A percentile compares a stretch with the other conserved stretches of the same genome.
These are phyloP conservation scores for Augochlorella aurata DNA, from an alignment of 2,888 invertebrate genomes.

Conservation along the genomic window DNA sequence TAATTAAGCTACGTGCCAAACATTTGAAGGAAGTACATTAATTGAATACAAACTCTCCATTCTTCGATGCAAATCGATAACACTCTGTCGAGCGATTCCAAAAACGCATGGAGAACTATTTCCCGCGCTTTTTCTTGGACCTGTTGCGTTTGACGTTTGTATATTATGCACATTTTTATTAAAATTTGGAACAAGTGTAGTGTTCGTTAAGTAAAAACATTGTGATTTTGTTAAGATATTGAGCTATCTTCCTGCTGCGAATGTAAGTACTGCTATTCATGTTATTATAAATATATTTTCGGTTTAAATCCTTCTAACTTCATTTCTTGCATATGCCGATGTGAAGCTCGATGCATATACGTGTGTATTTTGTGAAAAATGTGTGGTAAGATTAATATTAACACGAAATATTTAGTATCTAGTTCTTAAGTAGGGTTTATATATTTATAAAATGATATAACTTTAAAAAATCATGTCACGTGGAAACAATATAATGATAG, in stretches of 20 bases:
- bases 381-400: background rate
- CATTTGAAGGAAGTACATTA: no score
- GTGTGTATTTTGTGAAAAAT: background rate
- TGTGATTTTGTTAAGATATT: background rate
- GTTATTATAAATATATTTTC: background rate
- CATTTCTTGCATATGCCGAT: conserved; percentile 2
- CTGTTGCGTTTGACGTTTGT: conserved; percentile 61
- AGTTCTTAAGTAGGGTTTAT: background rate
- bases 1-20: background rate
- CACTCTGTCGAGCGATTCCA: conserved; percentile 19
- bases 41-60: background rate
- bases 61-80: background rate
- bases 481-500: no score
- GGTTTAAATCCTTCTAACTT: conserved; percentile 30
- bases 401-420: background rate
- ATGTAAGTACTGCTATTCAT: conserved; percentile 16
- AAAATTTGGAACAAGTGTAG: background rate
- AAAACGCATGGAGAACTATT: conserved; percentile 11
- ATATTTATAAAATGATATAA: background rate
- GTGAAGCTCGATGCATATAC: background rate
- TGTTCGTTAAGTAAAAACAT: conserved; percentile 1
- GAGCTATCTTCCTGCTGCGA: background rate
- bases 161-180: background rate
- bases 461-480: background rate
- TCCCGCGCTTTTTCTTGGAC: conserved; percentile 60